A percentile compares a stretch with the other conserved stretches of the same genome.
These are phyloP conservation scores for Scolopax mira DNA, from an alignment of 2,113 vertebrate species.

Conservation along the genomic window DNA sequence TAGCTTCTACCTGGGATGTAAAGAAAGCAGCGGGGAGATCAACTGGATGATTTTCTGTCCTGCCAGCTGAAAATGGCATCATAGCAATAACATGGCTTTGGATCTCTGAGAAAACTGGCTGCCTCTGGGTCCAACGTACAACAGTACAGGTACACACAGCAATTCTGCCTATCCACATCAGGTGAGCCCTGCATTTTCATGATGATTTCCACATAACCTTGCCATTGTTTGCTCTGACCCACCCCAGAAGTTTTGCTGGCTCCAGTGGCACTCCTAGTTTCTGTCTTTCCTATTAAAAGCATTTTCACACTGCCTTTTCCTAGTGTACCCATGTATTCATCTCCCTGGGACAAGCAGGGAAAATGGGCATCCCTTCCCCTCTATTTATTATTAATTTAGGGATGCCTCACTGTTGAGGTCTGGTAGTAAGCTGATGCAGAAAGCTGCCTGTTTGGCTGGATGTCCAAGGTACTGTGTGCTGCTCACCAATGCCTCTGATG, in stretches of 20 bases:
- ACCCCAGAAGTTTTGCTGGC: not conserved
- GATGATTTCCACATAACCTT: not conserved
- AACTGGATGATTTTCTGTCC: not conserved
- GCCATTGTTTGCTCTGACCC: not conserved
- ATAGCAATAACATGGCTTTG: not conserved
- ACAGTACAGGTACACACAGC: not conserved
- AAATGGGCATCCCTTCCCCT: not conserved
- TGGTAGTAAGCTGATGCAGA: not conserved
- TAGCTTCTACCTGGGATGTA: not conserved
- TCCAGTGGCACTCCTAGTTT: not conserved
- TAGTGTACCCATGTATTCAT: not conserved
- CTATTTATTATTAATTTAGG: not conserved
- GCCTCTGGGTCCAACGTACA: not conserved
- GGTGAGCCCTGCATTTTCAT: not conserved
- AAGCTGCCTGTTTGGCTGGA: not conserved
- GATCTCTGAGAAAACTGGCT: not conserved
- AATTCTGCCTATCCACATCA: not conserved
- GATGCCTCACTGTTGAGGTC: not conserved
- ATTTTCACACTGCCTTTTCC: not conserved
- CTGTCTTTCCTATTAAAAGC: not conserved
- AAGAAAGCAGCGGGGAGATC: not conserved
- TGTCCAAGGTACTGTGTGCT: not conserved
- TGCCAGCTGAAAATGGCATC: not conserved
- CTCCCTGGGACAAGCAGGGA: not conserved
- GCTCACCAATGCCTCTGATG: not conserved